Evolutionary conservation across 1,140 invertebrate species (phyloP).

Genomic region (Lasioglossum baleicum): DNA sequence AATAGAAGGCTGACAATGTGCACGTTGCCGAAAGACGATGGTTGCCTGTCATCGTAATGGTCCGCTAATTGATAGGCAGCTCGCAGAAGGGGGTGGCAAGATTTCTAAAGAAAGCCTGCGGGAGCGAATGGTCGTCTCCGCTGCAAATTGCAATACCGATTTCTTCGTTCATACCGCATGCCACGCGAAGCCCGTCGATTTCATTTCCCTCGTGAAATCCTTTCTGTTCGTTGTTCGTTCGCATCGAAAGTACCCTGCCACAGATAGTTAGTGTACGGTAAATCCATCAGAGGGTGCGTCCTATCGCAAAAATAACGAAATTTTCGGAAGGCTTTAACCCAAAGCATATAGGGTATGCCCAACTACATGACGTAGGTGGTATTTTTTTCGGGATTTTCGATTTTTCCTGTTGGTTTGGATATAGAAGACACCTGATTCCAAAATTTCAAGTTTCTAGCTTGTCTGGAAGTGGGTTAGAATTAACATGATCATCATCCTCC

Average conservation of each 20-base stretch:
- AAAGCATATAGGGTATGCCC: too few relatives aligned
- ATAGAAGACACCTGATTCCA: too few relatives aligned
- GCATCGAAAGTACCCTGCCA: not conserved
- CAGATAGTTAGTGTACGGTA: not conserved
- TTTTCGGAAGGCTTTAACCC: too few relatives aligned
- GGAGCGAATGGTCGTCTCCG: constrained; percentile 14
- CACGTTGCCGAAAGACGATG: constrained; percentile 57
- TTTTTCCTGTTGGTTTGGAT: too few relatives aligned
- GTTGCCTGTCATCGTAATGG: constrained; percentile 66
- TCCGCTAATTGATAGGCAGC: constrained; percentile 66
- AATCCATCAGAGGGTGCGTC: too few relatives aligned
- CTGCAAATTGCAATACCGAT: constrained; percentile 45
- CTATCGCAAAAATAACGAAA: too few relatives aligned
- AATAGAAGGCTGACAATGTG: constrained; percentile 19
- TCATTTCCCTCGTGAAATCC: constrained; percentile 19
- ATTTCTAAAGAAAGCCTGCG: constrained; percentile 71
- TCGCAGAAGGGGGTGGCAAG: constrained; percentile 49
- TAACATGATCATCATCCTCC: too few relatives aligned
- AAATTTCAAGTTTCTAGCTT: too few relatives aligned
- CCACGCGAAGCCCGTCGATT: constrained; percentile 28
- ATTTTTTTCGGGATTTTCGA: too few relatives aligned
- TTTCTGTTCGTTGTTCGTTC: not conserved
- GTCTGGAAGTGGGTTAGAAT: too few relatives aligned
- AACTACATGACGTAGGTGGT: too few relatives aligned
- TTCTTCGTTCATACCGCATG: constrained; percentile 44